A percentile compares a stretch with the other conserved stretches of the same genome.
Conservation (phyloP, 1,140 invertebrate genomes). For the Cryptotermes secundus region DNA sequence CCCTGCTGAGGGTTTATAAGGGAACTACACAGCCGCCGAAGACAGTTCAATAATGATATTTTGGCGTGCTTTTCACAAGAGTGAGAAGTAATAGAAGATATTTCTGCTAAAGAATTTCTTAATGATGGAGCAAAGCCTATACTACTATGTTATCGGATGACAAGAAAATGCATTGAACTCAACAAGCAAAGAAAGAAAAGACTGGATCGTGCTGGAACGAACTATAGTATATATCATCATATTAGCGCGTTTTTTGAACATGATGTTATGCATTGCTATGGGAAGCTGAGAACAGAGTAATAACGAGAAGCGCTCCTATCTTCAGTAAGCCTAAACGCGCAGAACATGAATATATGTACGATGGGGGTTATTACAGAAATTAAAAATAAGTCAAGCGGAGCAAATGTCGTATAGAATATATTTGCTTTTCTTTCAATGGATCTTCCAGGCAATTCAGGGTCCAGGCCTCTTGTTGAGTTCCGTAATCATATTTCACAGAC, state of each 20-base stretch:
- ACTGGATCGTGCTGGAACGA: background rate
- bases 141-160: background rate
- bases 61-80: background rate
- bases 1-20: too few relatives aligned
- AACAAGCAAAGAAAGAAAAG: too few relatives aligned
- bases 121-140: background rate
- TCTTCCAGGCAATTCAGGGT: too few relatives aligned
- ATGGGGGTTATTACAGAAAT: background rate
- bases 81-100: background rate
- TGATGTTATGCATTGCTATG: background rate
- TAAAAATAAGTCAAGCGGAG: background rate
- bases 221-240: background rate
- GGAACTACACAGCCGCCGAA: too few relatives aligned
- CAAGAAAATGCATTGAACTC: background rate
- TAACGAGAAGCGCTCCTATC: background rate
- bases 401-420: background rate
- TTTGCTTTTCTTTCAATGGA: too few relatives aligned
- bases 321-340: background rate
- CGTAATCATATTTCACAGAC: too few relatives aligned
- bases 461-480: too few relatives aligned
- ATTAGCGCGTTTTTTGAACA: background rate
- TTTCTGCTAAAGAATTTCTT: background rate
- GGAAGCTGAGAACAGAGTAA: background rate
- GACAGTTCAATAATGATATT: background rate
- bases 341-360: background rate